phyloP scores from a whole-genome alignment of 2,113 vertebrate species.

The Phycodurus eques region DNA sequence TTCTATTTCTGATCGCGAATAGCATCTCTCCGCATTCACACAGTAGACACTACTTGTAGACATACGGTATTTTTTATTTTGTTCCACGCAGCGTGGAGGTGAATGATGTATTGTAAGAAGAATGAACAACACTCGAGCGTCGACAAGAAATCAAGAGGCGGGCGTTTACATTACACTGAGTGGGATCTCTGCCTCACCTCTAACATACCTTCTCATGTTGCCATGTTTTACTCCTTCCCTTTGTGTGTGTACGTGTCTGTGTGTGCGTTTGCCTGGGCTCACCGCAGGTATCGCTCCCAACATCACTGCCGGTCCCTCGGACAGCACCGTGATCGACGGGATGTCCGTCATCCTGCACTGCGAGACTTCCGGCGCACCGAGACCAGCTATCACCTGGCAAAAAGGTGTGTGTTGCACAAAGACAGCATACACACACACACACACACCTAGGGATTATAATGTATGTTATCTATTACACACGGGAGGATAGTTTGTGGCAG shows the following conservation, averaged over 20 bases:
- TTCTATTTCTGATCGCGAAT: too few species aligned
- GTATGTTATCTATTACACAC: conserved; percentile 37
- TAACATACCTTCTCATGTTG: conserved; percentile 27
- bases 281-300: conserved; percentile 91
- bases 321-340: conserved; percentile 96
- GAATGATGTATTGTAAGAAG: conserved; percentile 33
- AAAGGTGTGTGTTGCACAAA: conserved; percentile 76
- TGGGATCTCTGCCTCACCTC: conserved; percentile 33
- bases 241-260: background rate
- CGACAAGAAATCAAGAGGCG: conserved; percentile 31
- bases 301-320: conserved; percentile 91
- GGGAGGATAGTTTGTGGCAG: conserved; percentile 29
- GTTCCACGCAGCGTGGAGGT: conserved; percentile 15
- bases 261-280: conserved; percentile 28
- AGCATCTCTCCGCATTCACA: too few species aligned
- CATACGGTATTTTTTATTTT: background rate
- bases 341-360: conserved; percentile 91
- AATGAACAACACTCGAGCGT: background rate
- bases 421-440: conserved; percentile 1
- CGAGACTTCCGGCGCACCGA: conserved; percentile 91
- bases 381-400: conserved; percentile 97
- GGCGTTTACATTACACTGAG: conserved; percentile 23
- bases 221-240: conserved; percentile 10
- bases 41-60: background rate
- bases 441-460: conserved; percentile 24